Evolutionary conservation across 1,140 invertebrate species (phyloP).

Genomic region (Daktulosphaira vitifoliae): DNA sequence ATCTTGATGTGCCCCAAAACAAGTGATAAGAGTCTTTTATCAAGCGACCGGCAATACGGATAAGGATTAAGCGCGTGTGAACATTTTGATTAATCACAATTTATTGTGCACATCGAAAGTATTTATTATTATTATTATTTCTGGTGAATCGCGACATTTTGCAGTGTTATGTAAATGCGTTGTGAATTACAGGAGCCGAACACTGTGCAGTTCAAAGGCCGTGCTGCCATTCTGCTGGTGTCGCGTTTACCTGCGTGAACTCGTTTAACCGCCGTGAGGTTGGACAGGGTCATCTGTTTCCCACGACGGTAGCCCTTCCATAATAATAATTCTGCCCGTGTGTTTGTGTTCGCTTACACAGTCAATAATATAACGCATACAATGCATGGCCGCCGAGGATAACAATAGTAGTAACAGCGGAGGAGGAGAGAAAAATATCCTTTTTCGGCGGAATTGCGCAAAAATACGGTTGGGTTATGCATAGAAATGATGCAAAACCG

Average conservation of each 20-base stretch:
- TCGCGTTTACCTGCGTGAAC: background rate
- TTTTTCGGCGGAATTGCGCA: slow-evolving; percentile 24
- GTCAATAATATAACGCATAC: background rate
- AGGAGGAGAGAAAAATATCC: background rate
- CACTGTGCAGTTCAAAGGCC: too few relatives aligned
- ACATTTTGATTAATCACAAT: too few relatives aligned
- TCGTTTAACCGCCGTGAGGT: slow-evolving; percentile 5
- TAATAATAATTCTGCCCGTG: background rate
- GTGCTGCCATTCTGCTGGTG: too few relatives aligned
- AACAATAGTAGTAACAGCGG: slow-evolving; percentile 2
- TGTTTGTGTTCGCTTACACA: background rate
- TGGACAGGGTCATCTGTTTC: slow-evolving; percentile 28
- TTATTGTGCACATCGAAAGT: too few relatives aligned
- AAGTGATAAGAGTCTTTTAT: too few relatives aligned
- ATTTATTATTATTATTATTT: background rate
- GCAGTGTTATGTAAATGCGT: slow-evolving; percentile 20
- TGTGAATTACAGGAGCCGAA: background rate
- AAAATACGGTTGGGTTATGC: slow-evolving; percentile 16
- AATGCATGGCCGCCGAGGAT: background rate
- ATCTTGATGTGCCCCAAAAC: too few relatives aligned
- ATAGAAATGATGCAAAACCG: background rate
- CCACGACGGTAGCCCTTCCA: slow-evolving; percentile 20
- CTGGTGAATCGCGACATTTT: background rate
- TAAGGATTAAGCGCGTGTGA: too few relatives aligned
- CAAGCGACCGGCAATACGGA: too few relatives aligned